Conservation (phyloP, 53 echinoderm and acorn worm species). For the Holothuria scabra region DNA sequence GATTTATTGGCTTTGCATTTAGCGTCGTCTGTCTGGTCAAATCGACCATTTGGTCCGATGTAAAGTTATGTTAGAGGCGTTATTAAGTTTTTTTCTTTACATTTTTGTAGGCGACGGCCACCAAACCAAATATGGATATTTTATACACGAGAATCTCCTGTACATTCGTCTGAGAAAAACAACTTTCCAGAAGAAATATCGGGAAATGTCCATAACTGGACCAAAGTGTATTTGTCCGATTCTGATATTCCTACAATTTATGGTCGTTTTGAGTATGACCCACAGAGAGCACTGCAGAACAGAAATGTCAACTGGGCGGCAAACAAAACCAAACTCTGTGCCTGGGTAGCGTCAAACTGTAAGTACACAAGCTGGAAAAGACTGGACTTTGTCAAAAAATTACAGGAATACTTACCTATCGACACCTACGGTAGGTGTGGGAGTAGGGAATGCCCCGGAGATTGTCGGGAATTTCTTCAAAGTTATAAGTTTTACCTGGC, state of each 20-base stretch:
- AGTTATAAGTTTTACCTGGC: conserved; percentile 80
- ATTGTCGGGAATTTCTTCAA: not conserved
- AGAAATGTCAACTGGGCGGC: not conserved
- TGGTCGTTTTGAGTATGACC: not conserved
- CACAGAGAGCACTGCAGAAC: not conserved
- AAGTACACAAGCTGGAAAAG: conserved; percentile 15
- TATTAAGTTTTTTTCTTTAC: not conserved
- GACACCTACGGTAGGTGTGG: conserved; percentile 75
- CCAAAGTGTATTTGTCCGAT: conserved; percentile 8
- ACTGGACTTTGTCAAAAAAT: not conserved
- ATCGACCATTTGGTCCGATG: too few species aligned
- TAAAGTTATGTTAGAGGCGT: too few species aligned
- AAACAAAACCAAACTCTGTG: conserved; percentile 37
- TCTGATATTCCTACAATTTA: conserved; percentile 28
- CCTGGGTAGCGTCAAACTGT: conserved; percentile 50
- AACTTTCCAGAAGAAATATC: conserved; percentile 14
- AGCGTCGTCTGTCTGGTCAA: too few species aligned
- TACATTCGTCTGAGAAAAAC: conserved; percentile 19
- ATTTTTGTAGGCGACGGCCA: conserved; percentile 5
- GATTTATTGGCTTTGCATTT: too few species aligned
- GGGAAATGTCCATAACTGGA: conserved; percentile 42
- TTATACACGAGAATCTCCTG: conserved; percentile 25
- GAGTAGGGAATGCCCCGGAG: conserved; percentile 51
- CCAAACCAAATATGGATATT: conserved; percentile 27
- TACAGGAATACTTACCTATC: conserved; percentile 54